phyloP scores from a whole-genome alignment of 2,797 vertebrate genomes.

The Sebastes iracundus region DNA sequence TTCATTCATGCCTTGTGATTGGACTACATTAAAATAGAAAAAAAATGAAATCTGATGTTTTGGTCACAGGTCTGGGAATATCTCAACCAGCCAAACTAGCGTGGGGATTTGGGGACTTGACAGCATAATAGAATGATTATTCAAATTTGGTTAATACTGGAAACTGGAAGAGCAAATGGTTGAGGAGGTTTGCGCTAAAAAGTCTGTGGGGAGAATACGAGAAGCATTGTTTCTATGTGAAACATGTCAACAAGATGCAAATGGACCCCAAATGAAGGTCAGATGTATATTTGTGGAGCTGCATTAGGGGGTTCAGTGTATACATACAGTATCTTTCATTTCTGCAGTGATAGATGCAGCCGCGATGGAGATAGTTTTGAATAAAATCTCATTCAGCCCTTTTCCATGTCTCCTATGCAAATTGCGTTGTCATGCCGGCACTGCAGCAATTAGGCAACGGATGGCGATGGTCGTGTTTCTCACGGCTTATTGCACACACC shows the following conservation, averaged over 20 bases:
- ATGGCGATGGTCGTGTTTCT: constrained; percentile 39
- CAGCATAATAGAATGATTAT: constrained; percentile 69
- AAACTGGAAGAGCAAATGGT: constrained; percentile 31
- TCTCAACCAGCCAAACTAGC: constrained; percentile 38
- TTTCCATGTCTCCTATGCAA: constrained; percentile 36
- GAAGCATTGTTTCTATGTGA: constrained; percentile 22
- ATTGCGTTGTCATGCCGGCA: constrained; percentile 29
- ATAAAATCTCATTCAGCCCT: constrained; percentile 34
- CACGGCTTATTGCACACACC: constrained; percentile 42
- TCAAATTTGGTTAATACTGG: constrained; percentile 57
- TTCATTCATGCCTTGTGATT: constrained; percentile 22
- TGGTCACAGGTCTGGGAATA: constrained; percentile 37
- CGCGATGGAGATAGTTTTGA: constrained; percentile 29
- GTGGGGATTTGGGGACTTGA: constrained; percentile 52
- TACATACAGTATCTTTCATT: not conserved
- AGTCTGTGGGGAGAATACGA: constrained; percentile 4
- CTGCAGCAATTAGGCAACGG: constrained; percentile 52
- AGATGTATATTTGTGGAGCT: not conserved
- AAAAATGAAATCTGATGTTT: constrained; percentile 13
- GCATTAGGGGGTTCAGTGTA: not conserved
- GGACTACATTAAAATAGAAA: constrained; percentile 14
- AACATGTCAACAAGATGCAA: constrained; percentile 43
- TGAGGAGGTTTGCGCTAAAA: constrained; percentile 23
- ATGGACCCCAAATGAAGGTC: constrained; percentile 28
- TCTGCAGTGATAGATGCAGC: not conserved